phyloP scores from a whole-genome alignment of 2,888 invertebrate species.

The Drosophila nr. fundita region DNA sequence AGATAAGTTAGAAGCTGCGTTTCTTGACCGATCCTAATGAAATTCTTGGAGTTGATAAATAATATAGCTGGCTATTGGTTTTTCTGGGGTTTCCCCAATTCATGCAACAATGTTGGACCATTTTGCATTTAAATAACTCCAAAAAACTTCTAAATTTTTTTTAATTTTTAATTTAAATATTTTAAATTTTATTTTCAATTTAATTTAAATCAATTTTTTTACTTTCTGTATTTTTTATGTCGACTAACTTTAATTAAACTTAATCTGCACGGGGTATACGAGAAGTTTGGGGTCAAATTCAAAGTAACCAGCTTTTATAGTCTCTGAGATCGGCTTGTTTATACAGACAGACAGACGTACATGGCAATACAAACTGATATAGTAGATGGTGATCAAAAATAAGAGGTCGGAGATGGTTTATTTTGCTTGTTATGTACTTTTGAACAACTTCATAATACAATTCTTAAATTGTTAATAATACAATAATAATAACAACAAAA shows the following conservation, averaged over 20 bases:
- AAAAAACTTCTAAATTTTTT: no score
- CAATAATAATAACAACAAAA: no score
- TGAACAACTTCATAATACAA: background rate
- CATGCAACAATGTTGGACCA: no score
- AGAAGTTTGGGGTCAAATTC: fast-evolving
- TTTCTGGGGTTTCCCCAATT: no score
- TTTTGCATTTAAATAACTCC: no score
- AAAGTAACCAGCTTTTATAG: background rate
- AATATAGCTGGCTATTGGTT: background rate
- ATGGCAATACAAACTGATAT: background rate
- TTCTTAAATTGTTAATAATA: no score
- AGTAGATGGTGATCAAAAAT: background rate
- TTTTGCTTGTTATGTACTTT: background rate
- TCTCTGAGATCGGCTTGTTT: background rate
- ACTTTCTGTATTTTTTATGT: no score
- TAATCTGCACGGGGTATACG: background rate
- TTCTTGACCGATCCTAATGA: background rate
- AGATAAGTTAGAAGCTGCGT: background rate
- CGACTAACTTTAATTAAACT: background rate
- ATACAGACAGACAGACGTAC: background rate
- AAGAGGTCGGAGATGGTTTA: background rate
- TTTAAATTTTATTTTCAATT: no score
- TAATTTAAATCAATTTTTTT: no score
- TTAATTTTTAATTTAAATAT: no score
- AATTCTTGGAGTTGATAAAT: background rate